Evolutionary conservation across 1,140 invertebrate genomes (phyloP).

Genomic region (Monochamus saltuarius): DNA sequence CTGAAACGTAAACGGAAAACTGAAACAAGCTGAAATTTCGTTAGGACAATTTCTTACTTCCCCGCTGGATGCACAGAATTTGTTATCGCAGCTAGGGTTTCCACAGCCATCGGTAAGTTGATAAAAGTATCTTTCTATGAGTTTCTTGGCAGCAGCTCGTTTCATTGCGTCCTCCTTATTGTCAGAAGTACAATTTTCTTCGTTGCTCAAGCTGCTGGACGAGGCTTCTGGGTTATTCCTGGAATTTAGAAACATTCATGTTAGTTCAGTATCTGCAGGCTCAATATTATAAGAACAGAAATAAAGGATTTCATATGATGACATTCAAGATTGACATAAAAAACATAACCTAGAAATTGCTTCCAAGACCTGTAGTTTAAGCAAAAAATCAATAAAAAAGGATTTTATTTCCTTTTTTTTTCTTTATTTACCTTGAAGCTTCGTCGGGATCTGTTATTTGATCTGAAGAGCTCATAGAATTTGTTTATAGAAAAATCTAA

Average conservation of each 20-base stretch:
- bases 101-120: slow-evolving; percentile 90
- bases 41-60: slow-evolving; percentile 57
- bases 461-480: slow-evolving; percentile 50
- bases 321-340: slow-evolving; percentile 43
- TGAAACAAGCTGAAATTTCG: background rate
- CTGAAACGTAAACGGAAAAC: slow-evolving; percentile 50
- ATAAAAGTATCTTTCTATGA: slow-evolving; percentile 91
- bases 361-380: background rate
- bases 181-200: slow-evolving; percentile 23
- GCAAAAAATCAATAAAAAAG: background rate
- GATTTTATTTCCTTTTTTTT: background rate
- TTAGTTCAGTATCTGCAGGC: background rate
- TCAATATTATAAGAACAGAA: slow-evolving; percentile 22
- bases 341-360: slow-evolving; percentile 35
- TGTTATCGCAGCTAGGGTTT: slow-evolving; percentile 79
- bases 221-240: slow-evolving; percentile 50
- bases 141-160: slow-evolving; percentile 80
- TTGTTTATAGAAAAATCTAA: slow-evolving; percentile 17
- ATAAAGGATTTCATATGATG: slow-evolving; percentile 28
- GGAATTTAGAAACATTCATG: slow-evolving; percentile 18
- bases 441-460: slow-evolving; percentile 42
- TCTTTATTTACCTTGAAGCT: slow-evolving; percentile 47
- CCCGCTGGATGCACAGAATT: slow-evolving; percentile 85
- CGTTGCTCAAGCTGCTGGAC: slow-evolving; percentile 41
- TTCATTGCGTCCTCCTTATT: slow-evolving; percentile 72